Evolutionary conservation across 2,797 vertebrate species (phyloP).

Genomic region (Eulemur coronatus): DNA sequence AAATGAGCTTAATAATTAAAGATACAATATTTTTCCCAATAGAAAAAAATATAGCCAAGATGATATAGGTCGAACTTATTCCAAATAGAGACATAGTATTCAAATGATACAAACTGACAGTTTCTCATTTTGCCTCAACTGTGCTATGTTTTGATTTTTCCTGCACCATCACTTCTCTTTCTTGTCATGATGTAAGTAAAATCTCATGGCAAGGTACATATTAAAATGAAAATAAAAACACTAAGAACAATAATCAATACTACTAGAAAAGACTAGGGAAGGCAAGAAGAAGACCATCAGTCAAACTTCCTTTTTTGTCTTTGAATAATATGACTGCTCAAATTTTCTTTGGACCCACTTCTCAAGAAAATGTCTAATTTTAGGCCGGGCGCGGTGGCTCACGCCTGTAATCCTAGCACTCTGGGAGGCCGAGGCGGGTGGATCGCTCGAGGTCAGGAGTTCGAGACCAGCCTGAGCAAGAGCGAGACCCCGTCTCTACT

Average conservation of each 20-base stretch:
- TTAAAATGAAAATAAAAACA: background rate
- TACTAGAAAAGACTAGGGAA: background rate
- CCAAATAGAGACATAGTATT: background rate
- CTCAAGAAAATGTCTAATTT: background rate
- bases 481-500: too few species aligned
- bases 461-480: too few species aligned
- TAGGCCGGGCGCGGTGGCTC: too few species aligned
- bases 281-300: background rate
- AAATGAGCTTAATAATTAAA: constrained; percentile 12
- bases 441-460: too few species aligned
- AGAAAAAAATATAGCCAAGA: background rate
- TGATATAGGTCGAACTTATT: constrained; percentile 24
- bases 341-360: background rate
- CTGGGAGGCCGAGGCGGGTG: too few species aligned
- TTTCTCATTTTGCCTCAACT: background rate
- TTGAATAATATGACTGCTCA: background rate
- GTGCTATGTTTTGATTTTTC: background rate
- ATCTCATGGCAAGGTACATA: background rate
- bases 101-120: background rate
- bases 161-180: background rate
- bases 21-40: constrained; percentile 34
- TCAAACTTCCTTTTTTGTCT: background rate
- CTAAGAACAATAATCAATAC: background rate
- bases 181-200: background rate
- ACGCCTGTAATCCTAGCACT: too few species aligned